Base-by-base conservation (phyloP, 2,888 invertebrate genomes). In the Lycocerus yunnanus region DNA sequence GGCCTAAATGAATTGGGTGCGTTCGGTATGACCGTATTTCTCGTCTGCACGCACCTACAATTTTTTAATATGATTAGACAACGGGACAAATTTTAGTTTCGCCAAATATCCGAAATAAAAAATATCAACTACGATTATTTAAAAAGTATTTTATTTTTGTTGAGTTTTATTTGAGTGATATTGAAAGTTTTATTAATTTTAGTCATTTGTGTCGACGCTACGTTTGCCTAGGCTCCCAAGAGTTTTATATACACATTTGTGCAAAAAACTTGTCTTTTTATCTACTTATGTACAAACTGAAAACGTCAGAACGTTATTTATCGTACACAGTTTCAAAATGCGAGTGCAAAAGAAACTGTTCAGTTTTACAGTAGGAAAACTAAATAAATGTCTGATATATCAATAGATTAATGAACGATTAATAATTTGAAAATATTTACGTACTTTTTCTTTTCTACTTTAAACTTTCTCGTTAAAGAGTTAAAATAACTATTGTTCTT, bases 1-100 rank as follows among this genome's bases (percentile, higher is more conserved):
- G 69, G 60, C 73, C 73, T 69, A 60, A 6, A 43, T 6, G n/a
- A n/a, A n/a, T 6, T n/a, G 43, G 43, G 43, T 43, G 43, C 43
- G 27, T 27, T n/a, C 43, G 27, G 27, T 10, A 27, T 13, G 13
- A 27, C 4, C 27, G 24, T 27, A 0, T 13, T 5, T 13, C n/a
- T 43, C 43, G n/a, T 43, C n/a, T n/a, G 43, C n/a, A n/a, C 43
- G 43, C 43, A 43, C 6, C n/a, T n/a, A 43, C 43, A 43, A 43
- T n/a, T n/a, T 43, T 43, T 43, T 43, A 43, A 43, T n/a, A 6
- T 24, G 21, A 24, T 43, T 43, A n/a, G n/a, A n/a, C n/a, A 43
- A 43, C 1, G n/a, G 8, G 43, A 43, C n/a, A 6, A 6, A 43
- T 43, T 43, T 43, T 43, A n/a, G n/a, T n/a, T 2, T 43, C 43